Evolutionary conservation across 2,797 vertebrate species (phyloP).

Genomic region (Pseudochromis fuscus): DNA sequence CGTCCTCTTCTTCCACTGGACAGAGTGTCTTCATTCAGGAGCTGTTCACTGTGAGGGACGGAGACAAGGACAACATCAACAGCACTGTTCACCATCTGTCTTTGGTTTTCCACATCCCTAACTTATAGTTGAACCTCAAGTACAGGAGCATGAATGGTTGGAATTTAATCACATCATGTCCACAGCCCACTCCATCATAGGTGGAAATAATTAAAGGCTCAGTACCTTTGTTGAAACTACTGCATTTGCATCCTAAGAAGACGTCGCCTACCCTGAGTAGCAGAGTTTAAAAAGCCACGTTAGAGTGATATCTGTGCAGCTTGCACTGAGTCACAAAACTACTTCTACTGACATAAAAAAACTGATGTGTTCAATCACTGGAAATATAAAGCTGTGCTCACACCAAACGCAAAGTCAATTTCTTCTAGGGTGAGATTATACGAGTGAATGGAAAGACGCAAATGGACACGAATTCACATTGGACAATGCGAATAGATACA

Average conservation of each 20-base stretch:
- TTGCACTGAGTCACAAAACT: neutral
- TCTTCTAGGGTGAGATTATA: no score
- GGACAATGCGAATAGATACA: no score
- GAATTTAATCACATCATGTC: neutral
- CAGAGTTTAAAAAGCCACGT: conserved; percentile 58
- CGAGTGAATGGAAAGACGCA: no score
- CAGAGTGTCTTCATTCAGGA: conserved; percentile 49
- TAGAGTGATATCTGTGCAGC: conserved; percentile 18
- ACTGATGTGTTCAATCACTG: neutral
- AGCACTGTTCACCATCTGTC: neutral
- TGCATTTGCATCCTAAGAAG: conserved; percentile 84
- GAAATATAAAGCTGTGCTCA: neutral
- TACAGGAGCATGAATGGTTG: neutral
- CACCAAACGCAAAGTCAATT: no score
- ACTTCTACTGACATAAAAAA: neutral
- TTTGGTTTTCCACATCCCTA: neutral
- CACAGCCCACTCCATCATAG: conserved; percentile 6
- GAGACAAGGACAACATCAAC: conserved; percentile 11
- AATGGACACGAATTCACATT: no score
- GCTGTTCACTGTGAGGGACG: conserved; percentile 46
- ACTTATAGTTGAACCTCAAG: neutral
- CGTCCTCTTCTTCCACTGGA: conserved; percentile 65
- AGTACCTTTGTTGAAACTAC: conserved; percentile 73
- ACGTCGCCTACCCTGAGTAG: conserved; percentile 70
- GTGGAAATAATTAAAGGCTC: conserved; percentile 32